phyloP scores from a whole-genome alignment of 1,140 invertebrate species.

The Chrysomallon squamiferum region DNA sequence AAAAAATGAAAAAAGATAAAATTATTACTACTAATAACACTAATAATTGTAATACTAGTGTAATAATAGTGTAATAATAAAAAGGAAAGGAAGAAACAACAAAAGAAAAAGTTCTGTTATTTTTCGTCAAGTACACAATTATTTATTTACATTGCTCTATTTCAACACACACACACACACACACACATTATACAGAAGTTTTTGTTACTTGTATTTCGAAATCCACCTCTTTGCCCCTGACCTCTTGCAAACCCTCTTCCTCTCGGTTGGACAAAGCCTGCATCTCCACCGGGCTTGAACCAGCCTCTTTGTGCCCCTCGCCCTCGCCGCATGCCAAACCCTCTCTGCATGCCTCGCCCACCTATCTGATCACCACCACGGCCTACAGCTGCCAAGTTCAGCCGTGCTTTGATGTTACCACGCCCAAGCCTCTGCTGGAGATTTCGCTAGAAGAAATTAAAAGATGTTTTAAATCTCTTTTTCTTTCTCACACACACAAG shows the following conservation, averaged over 20 bases:
- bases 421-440: conserved; percentile 62
- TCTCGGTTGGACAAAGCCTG: not conserved
- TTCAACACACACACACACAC: no score
- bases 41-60: no score
- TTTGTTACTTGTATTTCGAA: not conserved
- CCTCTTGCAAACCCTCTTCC: not conserved
- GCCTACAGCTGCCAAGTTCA: conserved; percentile 39
- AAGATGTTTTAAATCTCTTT: not conserved
- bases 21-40: no score
- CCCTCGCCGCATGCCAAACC: conserved; percentile 9
- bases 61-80: no score
- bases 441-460: conserved; percentile 31
- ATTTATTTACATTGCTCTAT: no score
- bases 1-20: no score
- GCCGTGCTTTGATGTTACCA: conserved; percentile 51
- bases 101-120: no score
- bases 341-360: conserved; percentile 7
- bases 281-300: not conserved
- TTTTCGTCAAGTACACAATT: no score
- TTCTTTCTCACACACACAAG: no score
- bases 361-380: conserved; percentile 32
- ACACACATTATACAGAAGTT: no score
- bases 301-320: conserved; percentile 3
- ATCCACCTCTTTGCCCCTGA: not conserved
- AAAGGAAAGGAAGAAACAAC: no score